Evolutionary conservation across 35 echinoderm and acorn worm genomes (phyloP), one percentile per base, ranked within the genome.

Genomic region (Apostichopus californicus): DNA sequence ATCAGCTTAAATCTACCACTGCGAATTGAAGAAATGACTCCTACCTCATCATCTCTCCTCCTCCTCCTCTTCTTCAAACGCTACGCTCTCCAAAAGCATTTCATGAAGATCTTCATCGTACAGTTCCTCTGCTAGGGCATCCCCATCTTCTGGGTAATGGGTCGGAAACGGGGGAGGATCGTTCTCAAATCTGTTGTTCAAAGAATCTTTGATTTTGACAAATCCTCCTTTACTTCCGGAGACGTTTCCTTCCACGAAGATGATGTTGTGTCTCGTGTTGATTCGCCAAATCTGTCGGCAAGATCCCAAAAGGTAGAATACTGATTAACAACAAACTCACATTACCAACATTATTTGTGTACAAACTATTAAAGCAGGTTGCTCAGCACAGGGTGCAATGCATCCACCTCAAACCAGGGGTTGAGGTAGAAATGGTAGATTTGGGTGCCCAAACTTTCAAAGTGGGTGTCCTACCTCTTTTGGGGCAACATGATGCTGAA

Each of bases 191-290:
- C 18, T 24, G 24, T 80, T 54, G 13, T 56, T 52, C 75, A 93
- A 26, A 17, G 93, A 92, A 57, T 99, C 97, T 83, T 96, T 96
- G 70, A 99, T 57, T 60, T 92, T 96, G 17, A 96, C 81, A 11
- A 96, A 96, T 63, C 91, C 91, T 14, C 65, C 80, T 57, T 90
- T 92, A 61, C 81, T 89, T 0, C 97, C 97, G 12, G 88, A 78
- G 1, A 95, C 73, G 68, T 24, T 77, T 53, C 97, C 97, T 10
- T 92, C 60, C 11, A 99, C 53, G 80, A 96, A 99, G 17, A 99
- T 86, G 17, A 99, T 93, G 66, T 99, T 99, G 78, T 99, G 89
- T 71, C 91, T 99, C 20, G 95, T 99, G 80, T 99, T 96, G 5
- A 99, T 90, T 61, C 97, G 79, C 77, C 87, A 90, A 5, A 99